Evolutionary conservation across 2,888 invertebrate genomes (phyloP).

Genomic region (Lepidochrysops patricia): DNA sequence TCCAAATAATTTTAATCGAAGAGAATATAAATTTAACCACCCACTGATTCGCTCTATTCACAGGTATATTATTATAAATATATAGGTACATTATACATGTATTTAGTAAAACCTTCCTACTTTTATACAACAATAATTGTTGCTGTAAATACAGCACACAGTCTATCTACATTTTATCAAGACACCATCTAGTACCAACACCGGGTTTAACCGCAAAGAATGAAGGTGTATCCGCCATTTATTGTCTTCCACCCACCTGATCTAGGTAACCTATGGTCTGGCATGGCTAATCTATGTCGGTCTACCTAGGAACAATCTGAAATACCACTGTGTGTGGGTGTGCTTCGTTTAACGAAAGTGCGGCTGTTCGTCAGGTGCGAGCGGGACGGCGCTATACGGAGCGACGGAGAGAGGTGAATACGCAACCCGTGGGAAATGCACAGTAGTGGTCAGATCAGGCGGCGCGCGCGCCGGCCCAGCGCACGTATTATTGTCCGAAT

Average conservation of each 20-base stretch:
- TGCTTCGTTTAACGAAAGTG: slow-evolving; percentile 73
- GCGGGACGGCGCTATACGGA: slow-evolving; percentile 47
- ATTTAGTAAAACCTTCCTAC: too few species aligned
- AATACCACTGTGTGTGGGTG: slow-evolving; percentile 73
- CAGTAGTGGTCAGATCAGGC: slow-evolving; percentile 74
- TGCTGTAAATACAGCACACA: not conserved
- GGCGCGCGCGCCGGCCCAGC: slow-evolving; percentile 73
- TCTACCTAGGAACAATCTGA: slow-evolving; percentile 65
- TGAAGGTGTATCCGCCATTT: slow-evolving; percentile 13
- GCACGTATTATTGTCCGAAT: slow-evolving; percentile 72
- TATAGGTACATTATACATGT: too few species aligned
- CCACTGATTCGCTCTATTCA: too few species aligned
- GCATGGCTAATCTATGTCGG: slow-evolving; percentile 70
- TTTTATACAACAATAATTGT: not conserved
- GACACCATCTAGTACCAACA: not conserved
- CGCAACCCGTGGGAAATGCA: slow-evolving; percentile 74
- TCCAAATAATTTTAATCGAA: too few species aligned
- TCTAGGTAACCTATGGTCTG: slow-evolving; percentile 50
- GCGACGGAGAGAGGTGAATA: slow-evolving; percentile 41
- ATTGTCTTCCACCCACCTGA: slow-evolving; percentile 15
- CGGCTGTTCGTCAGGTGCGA: slow-evolving; percentile 67
- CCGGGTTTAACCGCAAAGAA: not conserved
- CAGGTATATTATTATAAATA: too few species aligned
- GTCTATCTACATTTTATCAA: not conserved
- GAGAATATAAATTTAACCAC: too few species aligned